Evolutionary conservation across 2,888 invertebrate species (phyloP).

Genomic region (Drosophila mimetica): DNA sequence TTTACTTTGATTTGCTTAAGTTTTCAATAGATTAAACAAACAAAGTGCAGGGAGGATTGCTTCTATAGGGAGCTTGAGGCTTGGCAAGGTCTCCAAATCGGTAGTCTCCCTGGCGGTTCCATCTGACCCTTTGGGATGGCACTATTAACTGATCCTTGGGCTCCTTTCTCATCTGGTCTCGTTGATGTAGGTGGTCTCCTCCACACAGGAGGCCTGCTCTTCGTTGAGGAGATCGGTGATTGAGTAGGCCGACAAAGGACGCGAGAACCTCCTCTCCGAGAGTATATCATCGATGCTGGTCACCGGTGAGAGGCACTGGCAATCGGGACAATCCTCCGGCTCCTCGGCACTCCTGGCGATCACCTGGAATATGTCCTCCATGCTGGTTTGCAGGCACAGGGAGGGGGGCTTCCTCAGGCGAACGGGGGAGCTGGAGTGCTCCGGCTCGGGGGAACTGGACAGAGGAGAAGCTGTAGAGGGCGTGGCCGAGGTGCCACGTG

Average conservation of each 20-base stretch:
- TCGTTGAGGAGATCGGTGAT: conserved; percentile 84
- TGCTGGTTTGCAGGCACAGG: conserved; percentile 79
- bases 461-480: conserved; percentile 79
- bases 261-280: conserved; percentile 82
- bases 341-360: conserved; percentile 81
- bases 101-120: conserved; percentile 8
- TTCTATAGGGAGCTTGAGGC: background rate
- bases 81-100: conserved; percentile 6
- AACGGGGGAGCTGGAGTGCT: conserved; percentile 57
- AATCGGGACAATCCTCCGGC: conserved; percentile 44
- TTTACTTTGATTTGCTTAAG: conserved; percentile 60
- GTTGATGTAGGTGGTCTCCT: conserved; percentile 68
- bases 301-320: conserved; percentile 75
- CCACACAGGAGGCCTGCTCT: conserved; percentile 64
- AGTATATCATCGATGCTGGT: conserved; percentile 83
- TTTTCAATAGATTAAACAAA: conserved; percentile 65
- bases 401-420: conserved; percentile 67
- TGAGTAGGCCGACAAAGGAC: conserved; percentile 83
- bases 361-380: conserved; percentile 83
- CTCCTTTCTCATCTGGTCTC: conserved; percentile 53
- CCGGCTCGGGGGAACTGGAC: conserved; percentile 67
- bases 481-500: conserved; percentile 74
- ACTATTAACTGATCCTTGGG: conserved; percentile 6
- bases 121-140: conserved; percentile 30
- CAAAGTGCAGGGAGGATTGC: conserved; percentile 39